Conservation (phyloP, 1,140 invertebrate species). For the Trypoxylus dichotomus region DNA sequence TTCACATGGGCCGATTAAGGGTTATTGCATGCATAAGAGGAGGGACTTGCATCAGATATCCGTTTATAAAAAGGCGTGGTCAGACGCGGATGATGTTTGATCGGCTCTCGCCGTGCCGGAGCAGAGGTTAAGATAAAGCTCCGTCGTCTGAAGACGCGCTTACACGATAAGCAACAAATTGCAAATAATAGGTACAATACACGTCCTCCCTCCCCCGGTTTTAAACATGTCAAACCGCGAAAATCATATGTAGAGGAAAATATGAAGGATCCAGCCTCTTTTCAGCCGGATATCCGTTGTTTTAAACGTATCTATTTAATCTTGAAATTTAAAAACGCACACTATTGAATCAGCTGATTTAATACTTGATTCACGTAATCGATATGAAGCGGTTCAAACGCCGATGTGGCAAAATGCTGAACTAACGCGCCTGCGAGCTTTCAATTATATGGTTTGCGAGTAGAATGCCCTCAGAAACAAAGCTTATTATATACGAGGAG, state of each 20-base stretch:
- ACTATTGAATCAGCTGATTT: slow-evolving; percentile 2
- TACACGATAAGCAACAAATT: not conserved
- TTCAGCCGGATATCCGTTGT: not conserved
- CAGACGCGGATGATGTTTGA: slow-evolving; percentile 36
- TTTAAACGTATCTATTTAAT: not conserved
- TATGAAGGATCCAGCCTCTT: not conserved
- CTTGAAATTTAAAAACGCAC: not conserved
- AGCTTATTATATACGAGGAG: too few species aligned
- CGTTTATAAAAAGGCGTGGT: slow-evolving; percentile 48
- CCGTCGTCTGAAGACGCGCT: not conserved
- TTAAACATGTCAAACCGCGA: not conserved
- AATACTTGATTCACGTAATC: not conserved
- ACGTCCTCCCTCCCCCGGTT: not conserved
- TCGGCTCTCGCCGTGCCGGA: slow-evolving; percentile 29
- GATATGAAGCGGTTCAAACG: not conserved
- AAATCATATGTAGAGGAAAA: not conserved
- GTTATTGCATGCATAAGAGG: slow-evolving; percentile 47
- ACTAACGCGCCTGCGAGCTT: not conserved
- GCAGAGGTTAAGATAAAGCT: slow-evolving; percentile 28
- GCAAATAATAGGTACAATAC: not conserved
- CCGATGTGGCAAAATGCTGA: not conserved
- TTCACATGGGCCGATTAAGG: slow-evolving; percentile 43
- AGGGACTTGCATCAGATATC: slow-evolving; percentile 42
- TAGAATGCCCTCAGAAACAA: too few species aligned
- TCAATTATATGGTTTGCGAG: not conserved